Evolutionary conservation across 1,140 invertebrate species (phyloP), one percentile per base, ranked within the genome.

Genomic region (Drosophila teissieri): DNA sequence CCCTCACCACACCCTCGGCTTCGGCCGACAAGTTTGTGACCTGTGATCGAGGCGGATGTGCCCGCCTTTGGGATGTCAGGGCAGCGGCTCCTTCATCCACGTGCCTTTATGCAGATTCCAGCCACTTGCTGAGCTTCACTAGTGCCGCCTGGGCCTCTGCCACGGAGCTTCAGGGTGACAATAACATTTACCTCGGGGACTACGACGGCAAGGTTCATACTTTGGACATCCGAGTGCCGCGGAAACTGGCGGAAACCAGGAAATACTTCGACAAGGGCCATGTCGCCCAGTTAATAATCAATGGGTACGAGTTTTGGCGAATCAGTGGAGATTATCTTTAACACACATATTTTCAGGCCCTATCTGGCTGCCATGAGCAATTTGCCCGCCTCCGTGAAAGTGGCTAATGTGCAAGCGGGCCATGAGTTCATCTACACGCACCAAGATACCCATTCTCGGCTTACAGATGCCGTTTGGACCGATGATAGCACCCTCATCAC

Each of bases 11-110:
- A n/a, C 63, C 80, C 2, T 14, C 8, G 2, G 22, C 15, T 1
- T 53, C 64, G 2, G 48, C 46, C 24, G 15, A 54, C 4, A 51
- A 42, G 27, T 60, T 90, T 36, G 44, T 91, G 3, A 91, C 88
- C 46, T 90, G 86, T 31, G 86, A 82, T 57, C 86, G 86, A 12
- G 75, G 89, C 1, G 86, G 86, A 0, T 76, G 75, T 42, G 75
- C 64, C 7, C 78, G 72, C 14, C 40, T 90, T 1, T 90, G 86
- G 86, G 86, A 90, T 64, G 56, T 69, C 12, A 60, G 86, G 1
- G 68, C 79, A 37, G 24, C 68, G 4, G 63, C 69, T 7, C 88
- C 76, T 0, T 67, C 70, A 0, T 90, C 86, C 0, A 48, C 54
- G 3, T 73, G 76, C 8, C 63, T 89, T 10, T 88, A 62, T 12